Conservation (phyloP, 2,113 vertebrate genomes). For the Pseudorectes ferrugineus region DNA sequence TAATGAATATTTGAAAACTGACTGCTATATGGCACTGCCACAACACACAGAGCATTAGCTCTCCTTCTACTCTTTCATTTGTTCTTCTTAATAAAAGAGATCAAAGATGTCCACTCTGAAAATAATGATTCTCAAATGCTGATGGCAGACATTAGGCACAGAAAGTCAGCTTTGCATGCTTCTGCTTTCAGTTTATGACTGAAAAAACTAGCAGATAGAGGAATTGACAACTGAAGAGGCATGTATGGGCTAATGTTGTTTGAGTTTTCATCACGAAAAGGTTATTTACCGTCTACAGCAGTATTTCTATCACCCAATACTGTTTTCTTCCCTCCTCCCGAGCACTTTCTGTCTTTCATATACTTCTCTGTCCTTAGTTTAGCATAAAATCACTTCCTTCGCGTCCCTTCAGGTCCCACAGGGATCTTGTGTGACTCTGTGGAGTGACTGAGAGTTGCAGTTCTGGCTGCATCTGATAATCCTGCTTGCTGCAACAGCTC, state of each 20-base stretch:
- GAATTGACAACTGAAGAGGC: neutral
- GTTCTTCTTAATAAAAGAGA: neutral
- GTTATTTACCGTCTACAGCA: neutral
- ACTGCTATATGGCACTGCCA: neutral
- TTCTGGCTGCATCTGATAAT: neutral
- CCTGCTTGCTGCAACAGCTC: neutral
- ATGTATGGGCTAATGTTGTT: neutral
- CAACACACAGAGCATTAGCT: neutral
- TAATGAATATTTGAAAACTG: constrained; percentile 17
- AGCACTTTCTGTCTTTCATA: neutral
- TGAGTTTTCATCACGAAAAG: neutral
- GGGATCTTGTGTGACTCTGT: neutral
- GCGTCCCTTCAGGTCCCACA: neutral
- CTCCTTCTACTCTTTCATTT: neutral
- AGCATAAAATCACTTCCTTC: neutral
- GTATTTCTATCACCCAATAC: neutral
- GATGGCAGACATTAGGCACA: neutral
- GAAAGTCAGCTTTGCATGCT: neutral
- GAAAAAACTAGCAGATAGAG: neutral
- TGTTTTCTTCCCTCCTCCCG: neutral
- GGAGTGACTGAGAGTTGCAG: neutral
- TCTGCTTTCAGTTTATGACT: neutral
- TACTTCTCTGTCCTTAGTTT: neutral
- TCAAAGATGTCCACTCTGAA: neutral
- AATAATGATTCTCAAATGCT: neutral